Conservation (phyloP, 2,888 invertebrate genomes). For the Athripsodes cinereus region DNA sequence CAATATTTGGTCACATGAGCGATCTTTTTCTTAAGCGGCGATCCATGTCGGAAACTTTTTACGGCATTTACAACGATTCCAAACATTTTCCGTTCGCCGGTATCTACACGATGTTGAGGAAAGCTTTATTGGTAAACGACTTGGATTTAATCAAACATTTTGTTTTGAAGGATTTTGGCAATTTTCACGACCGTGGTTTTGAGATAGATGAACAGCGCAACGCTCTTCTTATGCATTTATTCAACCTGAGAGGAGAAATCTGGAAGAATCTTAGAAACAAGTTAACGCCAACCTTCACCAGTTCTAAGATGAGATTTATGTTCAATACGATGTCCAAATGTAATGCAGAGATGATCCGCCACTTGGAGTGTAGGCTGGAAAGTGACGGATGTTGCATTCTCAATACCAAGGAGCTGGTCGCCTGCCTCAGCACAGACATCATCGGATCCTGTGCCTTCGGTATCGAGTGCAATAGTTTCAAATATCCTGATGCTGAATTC, state of each 20-base stretch:
- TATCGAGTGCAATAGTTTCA: slow-evolving; percentile 42
- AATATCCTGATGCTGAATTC: slow-evolving; percentile 37
- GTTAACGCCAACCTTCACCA: slow-evolving; percentile 52
- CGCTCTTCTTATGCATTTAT: slow-evolving; percentile 45
- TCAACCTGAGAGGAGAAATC: slow-evolving; percentile 40
- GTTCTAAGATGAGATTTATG: slow-evolving; percentile 53
- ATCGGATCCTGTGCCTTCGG: slow-evolving; percentile 47
- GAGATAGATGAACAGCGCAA: slow-evolving; percentile 44
- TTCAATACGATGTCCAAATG: slow-evolving; percentile 43
- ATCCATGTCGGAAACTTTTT: neutral
- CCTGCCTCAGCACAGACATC: slow-evolving; percentile 44
- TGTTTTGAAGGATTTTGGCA: slow-evolving; percentile 34
- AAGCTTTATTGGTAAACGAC: slow-evolving; percentile 33
- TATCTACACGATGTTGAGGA: slow-evolving; percentile 31
- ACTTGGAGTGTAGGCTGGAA: neutral
- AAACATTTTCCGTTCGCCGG: slow-evolving; percentile 31
- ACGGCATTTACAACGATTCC: slow-evolving; percentile 16
- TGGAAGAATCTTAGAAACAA: slow-evolving; percentile 51
- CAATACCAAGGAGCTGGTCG: slow-evolving; percentile 29
- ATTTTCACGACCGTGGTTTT: slow-evolving; percentile 36
- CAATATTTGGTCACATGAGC: slow-evolving; percentile 58
- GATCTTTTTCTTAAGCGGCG: slow-evolving; percentile 40
- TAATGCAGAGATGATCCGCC: slow-evolving; percentile 36
- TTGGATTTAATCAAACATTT: slow-evolving; percentile 33
- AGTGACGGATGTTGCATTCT: neutral